phyloP scores from a whole-genome alignment of 2,113 vertebrate genomes.

The Cyanoliseus patagonus region DNA sequence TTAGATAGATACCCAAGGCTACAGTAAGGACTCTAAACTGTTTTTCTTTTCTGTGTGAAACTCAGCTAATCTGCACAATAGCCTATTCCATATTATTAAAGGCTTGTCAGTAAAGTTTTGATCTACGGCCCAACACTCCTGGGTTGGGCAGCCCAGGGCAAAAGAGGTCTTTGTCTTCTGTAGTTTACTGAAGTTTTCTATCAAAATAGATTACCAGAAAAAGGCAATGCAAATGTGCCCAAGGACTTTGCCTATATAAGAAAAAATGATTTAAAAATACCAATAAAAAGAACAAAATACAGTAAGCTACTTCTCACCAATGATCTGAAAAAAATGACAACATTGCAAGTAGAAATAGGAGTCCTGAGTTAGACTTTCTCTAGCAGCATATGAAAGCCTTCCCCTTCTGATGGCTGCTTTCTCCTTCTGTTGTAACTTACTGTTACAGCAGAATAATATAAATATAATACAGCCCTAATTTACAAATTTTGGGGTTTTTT shows the following conservation, averaged over 20 bases:
- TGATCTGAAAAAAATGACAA: background rate
- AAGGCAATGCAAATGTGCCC: background rate
- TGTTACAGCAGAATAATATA: background rate
- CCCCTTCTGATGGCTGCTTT: background rate
- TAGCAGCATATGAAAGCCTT: background rate
- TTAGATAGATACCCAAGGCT: background rate
- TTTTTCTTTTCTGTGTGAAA: background rate
- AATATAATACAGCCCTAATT: background rate
- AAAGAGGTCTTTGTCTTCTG: background rate
- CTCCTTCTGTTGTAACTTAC: background rate
- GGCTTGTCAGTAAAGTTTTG: slow-evolving; percentile 7
- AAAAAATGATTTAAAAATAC: background rate
- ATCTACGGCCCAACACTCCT: background rate
- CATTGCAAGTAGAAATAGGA: background rate
- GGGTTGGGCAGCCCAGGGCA: background rate
- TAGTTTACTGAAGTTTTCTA: background rate
- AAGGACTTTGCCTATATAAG: background rate
- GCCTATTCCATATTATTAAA: background rate
- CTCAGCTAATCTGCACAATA: background rate
- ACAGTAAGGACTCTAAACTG: background rate
- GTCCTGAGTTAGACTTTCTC: background rate
- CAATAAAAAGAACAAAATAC: background rate
- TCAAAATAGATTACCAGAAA: background rate
- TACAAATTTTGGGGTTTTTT: background rate
- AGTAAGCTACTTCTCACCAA: background rate